Conservation (phyloP, 1,140 invertebrate genomes). For the Drosophila santomea region DNA sequence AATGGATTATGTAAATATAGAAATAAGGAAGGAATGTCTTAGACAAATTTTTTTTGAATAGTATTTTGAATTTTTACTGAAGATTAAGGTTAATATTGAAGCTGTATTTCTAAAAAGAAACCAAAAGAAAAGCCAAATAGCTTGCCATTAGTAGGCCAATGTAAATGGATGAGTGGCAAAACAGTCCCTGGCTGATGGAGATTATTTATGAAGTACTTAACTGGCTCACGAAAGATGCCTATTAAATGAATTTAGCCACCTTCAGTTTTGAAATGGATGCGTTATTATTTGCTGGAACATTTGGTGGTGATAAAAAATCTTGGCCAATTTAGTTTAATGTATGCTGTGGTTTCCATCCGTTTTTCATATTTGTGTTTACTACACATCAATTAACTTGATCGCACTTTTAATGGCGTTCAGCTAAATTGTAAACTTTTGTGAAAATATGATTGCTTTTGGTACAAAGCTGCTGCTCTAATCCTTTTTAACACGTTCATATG, state of each 20-base stretch:
- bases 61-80: not conserved
- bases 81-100: not conserved
- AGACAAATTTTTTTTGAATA: not conserved
- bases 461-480: too few species aligned
- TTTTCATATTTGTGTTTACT: not conserved
- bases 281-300: conserved; percentile 7
- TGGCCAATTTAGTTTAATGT: conserved; percentile 1
- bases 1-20: conserved; percentile 1
- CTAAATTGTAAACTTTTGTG: too few species aligned
- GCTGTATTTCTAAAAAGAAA: not conserved
- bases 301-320: not conserved
- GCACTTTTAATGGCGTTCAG: too few species aligned
- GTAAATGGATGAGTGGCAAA: not conserved
- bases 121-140: not conserved
- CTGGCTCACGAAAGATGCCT: conserved; percentile 10
- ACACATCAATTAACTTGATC: not conserved
- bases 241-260: conserved; percentile 24
- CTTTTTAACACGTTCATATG: too few species aligned
- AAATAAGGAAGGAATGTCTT: not conserved
- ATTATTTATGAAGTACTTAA: conserved; percentile 11
- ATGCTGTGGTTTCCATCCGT: not conserved
- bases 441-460: too few species aligned
- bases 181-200: not conserved
- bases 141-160: not conserved
- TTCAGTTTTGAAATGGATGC: not conserved